Conservation (phyloP, 2,113 vertebrate genomes). For the Chloroceryle aenea region DNA sequence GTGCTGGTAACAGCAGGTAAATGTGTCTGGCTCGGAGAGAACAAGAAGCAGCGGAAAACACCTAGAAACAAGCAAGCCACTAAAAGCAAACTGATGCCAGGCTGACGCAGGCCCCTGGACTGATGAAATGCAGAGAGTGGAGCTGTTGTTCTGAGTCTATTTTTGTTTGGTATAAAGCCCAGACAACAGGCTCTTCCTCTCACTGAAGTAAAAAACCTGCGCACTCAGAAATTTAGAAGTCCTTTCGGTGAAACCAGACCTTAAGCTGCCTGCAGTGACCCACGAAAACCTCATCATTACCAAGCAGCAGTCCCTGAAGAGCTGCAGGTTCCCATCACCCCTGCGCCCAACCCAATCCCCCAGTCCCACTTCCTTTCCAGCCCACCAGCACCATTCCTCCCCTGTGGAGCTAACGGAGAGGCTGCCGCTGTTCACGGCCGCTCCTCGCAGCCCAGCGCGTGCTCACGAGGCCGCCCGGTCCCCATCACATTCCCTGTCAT, state of each 20-base stretch:
- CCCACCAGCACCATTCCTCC: not conserved
- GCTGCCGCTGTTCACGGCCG: not conserved
- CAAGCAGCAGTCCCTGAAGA: slow-evolving; percentile 8
- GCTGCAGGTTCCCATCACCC: not conserved
- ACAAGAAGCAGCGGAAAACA: not conserved
- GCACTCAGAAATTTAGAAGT: not conserved
- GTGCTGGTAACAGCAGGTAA: not conserved
- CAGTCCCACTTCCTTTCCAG: not conserved
- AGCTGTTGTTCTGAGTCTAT: not conserved
- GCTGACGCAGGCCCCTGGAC: not conserved
- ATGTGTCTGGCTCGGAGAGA: fast-evolving
- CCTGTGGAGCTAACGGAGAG: not conserved
- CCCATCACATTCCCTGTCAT: fast-evolving
- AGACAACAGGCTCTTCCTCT: not conserved
- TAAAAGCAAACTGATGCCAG: not conserved
- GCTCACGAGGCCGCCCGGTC: not conserved
- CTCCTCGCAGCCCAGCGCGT: not conserved
- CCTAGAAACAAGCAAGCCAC: not conserved
- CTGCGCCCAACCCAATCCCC: fast-evolving
- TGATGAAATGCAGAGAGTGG: not conserved
- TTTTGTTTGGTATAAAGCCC: not conserved
- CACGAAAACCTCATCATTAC: slow-evolving; percentile 59
- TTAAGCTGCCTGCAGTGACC: not conserved
- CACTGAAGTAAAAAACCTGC: not conserved
- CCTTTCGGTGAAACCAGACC: not conserved